Evolutionary conservation across 2,113 vertebrate species (phyloP).

Genomic region (Rallus limicola): DNA sequence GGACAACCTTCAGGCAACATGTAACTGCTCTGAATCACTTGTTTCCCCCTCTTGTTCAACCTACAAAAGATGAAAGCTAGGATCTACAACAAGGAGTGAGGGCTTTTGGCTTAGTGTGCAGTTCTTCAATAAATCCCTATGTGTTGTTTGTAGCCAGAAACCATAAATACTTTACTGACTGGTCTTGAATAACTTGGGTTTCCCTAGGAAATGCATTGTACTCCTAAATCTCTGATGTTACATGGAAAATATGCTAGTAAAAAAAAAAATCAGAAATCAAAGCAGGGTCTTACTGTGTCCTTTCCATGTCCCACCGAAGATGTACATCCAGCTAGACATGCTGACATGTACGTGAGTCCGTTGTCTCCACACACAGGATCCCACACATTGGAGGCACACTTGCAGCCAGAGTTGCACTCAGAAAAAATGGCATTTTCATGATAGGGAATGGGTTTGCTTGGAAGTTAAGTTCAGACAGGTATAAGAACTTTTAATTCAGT

Average conservation of each 20-base stretch:
- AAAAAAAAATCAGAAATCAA: background rate
- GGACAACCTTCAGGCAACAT: background rate
- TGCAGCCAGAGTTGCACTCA: slow-evolving; percentile 85
- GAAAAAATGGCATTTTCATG: slow-evolving; percentile 71
- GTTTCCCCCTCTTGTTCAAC: background rate
- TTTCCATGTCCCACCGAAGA: slow-evolving; percentile 72
- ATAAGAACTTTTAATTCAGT: background rate
- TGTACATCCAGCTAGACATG: slow-evolving; percentile 88
- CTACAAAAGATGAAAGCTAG: background rate
- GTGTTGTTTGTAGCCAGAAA: background rate
- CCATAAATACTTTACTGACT: background rate
- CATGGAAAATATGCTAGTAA: background rate
- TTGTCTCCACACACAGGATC: slow-evolving; percentile 90
- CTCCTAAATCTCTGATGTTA: background rate
- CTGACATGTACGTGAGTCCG: slow-evolving; percentile 85
- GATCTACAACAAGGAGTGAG: background rate
- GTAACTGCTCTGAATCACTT: background rate
- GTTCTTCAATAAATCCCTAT: background rate
- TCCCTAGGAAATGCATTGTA: background rate
- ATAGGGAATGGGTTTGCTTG: slow-evolving; percentile 60
- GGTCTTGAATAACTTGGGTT: background rate
- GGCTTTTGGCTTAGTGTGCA: background rate
- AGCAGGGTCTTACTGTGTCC: slow-evolving; percentile 73
- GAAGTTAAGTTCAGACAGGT: slow-evolving; percentile 22
- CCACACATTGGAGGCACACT: slow-evolving; percentile 84